Evolutionary conservation across 2,888 invertebrate species (phyloP), one percentile per base, ranked within the genome.

Genomic region (Lamellibrachia satsuma): DNA sequence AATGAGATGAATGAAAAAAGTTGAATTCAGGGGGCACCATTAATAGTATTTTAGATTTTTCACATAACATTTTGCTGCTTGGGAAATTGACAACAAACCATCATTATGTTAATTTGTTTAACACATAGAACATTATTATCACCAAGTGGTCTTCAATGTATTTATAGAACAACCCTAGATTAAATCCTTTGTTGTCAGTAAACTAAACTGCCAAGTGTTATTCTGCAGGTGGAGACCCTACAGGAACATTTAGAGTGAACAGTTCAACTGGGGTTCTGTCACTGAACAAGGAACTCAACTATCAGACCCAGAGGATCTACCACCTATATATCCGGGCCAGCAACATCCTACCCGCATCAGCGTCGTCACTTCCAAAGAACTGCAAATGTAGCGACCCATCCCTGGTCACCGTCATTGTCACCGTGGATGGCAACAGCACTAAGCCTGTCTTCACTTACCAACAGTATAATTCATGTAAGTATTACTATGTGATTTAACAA

Each of bases 401-500:
- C 39, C 52, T 52, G 27, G 91, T 91, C 91, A 91, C 51, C 15
- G 91, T 91, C 91, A 39, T 39, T 22, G 52, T 52, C 91, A 91
- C 51, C 15, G 91, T 91, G 27, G 4, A 6, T 7, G 52, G 11
- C 91, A 91, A 92, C 57, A 99, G 99, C 95, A 98, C 98, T 96
- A 97, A 98, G 7, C 99, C 99, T 0, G 97, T 97, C 90, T 98
- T 98, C 95, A 97, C 97, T 92, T 97, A 97, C 93, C 97, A 97
- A 51, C 96, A 97, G 92, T 98, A 98, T 95, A 97, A 97, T 95
- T 98, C 98, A 92, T 98, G 98, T 97, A 96, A 95, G 95, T 95
- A 4, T 55, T n/a, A 7, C 52, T 27, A 39, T 39, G 39, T 39
- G n/a, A n/a, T n/a, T n/a, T n/a, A n/a, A n/a, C n/a, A n/a, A n/a